Conservation (phyloP, 2,797 vertebrate species). For the Morus bassanus region DNA sequence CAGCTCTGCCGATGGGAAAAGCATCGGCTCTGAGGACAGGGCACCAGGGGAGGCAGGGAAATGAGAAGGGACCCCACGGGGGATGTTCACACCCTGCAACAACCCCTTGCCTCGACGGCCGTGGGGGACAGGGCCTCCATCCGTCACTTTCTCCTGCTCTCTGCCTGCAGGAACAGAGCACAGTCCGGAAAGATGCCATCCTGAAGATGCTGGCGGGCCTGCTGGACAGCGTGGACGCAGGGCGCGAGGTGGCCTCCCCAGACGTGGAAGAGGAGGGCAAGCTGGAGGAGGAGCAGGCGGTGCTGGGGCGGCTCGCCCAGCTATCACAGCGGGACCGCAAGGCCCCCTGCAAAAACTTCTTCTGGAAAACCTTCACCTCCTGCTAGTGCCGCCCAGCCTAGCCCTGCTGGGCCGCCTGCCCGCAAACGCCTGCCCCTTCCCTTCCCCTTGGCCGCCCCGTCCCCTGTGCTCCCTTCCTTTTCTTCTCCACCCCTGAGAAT, state of each 20-base stretch:
- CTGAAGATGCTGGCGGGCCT: constrained; percentile 86
- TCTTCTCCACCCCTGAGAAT: not conserved
- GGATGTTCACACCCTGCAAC: not conserved
- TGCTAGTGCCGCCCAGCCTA: constrained; percentile 76
- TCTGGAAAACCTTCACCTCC: constrained; percentile 94
- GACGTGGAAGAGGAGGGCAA: constrained; percentile 80
- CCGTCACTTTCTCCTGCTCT: not conserved
- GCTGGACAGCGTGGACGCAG: constrained; percentile 77
- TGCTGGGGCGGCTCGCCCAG: constrained; percentile 39
- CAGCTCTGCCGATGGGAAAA: not conserved
- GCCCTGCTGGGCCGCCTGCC: rapidly evolving
- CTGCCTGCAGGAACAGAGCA: constrained; percentile 79
- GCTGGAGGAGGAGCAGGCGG: constrained; percentile 75
- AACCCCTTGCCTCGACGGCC: rapidly evolving
- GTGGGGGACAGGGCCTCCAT: rapidly evolving
- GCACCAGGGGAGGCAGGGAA: not conserved
- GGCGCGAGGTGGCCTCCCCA: constrained; percentile 53
- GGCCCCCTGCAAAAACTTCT: constrained; percentile 92
- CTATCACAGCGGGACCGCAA: constrained; percentile 88
- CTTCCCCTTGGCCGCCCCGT: rapidly evolving
- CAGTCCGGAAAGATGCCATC: constrained; percentile 82
- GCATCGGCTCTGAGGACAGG: rapidly evolving
- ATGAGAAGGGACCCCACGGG: rapidly evolving
- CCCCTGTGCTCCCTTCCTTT: not conserved
- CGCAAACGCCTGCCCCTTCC: not conserved